phyloP scores from a whole-genome alignment of 2,113 vertebrate species.

The Conger conger region DNA sequence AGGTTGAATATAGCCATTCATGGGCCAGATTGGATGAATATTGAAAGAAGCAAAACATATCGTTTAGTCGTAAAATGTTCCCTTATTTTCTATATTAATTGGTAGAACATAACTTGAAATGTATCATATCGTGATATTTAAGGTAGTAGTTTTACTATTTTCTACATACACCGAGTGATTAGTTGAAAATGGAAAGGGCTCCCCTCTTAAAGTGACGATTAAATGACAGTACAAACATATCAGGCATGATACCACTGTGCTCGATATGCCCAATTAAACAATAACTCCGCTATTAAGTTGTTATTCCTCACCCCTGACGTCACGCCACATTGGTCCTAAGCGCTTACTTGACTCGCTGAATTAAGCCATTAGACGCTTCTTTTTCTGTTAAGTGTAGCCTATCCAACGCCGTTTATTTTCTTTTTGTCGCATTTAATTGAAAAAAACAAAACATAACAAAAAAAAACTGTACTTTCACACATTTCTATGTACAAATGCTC shows the following conservation, averaged over 20 bases:
- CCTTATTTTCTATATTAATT: background rate
- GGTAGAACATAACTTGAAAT: background rate
- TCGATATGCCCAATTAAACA: conserved; percentile 36
- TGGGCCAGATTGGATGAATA: background rate
- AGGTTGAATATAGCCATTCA: background rate
- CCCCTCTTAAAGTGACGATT: conserved; percentile 9
- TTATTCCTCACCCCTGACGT: background rate
- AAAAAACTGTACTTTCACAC: background rate
- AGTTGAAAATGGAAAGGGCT: background rate
- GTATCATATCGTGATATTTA: background rate
- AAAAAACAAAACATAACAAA: background rate
- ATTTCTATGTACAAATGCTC: background rate
- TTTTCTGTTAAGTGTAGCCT: background rate
- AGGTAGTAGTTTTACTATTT: too few relatives aligned
- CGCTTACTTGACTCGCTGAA: background rate
- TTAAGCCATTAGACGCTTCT: background rate
- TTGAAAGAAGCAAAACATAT: background rate
- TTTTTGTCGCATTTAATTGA: background rate
- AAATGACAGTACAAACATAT: conserved; percentile 28
- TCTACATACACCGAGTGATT: background rate
- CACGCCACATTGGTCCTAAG: background rate
- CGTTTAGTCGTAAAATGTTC: background rate
- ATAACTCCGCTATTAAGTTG: conserved; percentile 8
- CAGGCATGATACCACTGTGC: background rate
- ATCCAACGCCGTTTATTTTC: background rate